phyloP scores from a whole-genome alignment of 2,113 vertebrate species.

The Aphyosemion australe region DNA sequence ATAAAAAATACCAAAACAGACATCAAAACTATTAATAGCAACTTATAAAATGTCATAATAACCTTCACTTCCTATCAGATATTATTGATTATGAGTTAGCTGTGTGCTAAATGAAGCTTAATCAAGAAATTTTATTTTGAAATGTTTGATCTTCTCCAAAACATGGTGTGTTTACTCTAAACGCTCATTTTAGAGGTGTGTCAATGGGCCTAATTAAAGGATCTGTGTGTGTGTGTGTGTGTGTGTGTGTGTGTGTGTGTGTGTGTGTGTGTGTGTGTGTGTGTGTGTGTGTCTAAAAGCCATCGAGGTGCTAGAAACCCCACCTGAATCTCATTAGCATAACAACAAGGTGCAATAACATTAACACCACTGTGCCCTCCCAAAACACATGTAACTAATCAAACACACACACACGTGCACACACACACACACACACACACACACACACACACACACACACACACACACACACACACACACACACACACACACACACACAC shows the following conservation, averaged over 20 bases:
- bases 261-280: conserved; percentile 4
- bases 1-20: too few relatives aligned
- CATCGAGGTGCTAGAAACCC: conserved; percentile 17
- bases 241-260: background rate
- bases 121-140: too few relatives aligned
- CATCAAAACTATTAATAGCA: too few relatives aligned
- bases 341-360: conserved; percentile 56
- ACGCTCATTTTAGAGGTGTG: background rate
- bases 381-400: conserved; percentile 37
- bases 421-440: conserved; percentile 7
- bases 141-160: background rate
- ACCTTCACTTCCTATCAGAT: too few relatives aligned
- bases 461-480: too few relatives aligned
- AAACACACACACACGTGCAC: background rate
- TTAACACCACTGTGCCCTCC: conserved; percentile 37
- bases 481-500: too few relatives aligned
- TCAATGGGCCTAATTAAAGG: conserved; percentile 14
- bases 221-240: conserved; percentile 5
- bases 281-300: conserved; percentile 21
- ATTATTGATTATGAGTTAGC: too few relatives aligned
- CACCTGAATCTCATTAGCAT: conserved; percentile 57
- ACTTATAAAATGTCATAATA: too few relatives aligned
- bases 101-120: too few relatives aligned
- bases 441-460: conserved; percentile 7
- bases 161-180: conserved; percentile 1